Conservation (phyloP, 2,888 invertebrate species). For the Sarcophaga carnaria region DNA sequence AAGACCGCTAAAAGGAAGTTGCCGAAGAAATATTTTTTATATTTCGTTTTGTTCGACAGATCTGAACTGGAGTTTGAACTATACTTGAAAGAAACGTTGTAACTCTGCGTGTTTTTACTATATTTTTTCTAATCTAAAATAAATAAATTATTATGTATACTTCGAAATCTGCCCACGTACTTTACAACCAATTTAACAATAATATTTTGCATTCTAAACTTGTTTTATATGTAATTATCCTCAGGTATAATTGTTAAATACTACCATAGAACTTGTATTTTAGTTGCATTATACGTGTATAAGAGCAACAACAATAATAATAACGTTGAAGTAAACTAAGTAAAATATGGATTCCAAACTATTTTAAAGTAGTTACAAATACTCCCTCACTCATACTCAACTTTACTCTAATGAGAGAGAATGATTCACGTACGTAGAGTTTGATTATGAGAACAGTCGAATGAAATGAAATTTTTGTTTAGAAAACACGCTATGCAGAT, state of each 20-base stretch:
- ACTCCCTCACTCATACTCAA: neutral
- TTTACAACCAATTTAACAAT: conserved; percentile 14
- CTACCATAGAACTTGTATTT: neutral
- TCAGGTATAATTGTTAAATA: conserved; percentile 15
- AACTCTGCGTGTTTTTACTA: no score
- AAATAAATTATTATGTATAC: neutral
- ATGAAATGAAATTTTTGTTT: conserved; percentile 14
- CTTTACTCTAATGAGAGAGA: neutral
- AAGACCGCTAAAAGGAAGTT: no score
- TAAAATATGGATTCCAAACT: neutral
- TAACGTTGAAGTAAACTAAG: neutral
- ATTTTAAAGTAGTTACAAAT: neutral
- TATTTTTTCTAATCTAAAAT: no score
- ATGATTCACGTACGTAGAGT: neutral
- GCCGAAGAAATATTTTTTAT: no score
- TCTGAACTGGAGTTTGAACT: no score
- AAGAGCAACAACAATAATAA: neutral
- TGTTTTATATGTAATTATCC: conserved; percentile 36
- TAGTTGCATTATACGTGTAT: neutral
- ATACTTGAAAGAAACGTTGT: no score
- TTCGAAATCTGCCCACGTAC: neutral
- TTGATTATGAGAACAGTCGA: conserved; percentile 5
- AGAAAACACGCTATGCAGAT: neutral
- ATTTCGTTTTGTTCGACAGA: no score
- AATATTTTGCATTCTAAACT: conserved; percentile 10